phyloP scores from a whole-genome alignment of 2,888 invertebrate genomes.

The Malacosoma neustria region DNA sequence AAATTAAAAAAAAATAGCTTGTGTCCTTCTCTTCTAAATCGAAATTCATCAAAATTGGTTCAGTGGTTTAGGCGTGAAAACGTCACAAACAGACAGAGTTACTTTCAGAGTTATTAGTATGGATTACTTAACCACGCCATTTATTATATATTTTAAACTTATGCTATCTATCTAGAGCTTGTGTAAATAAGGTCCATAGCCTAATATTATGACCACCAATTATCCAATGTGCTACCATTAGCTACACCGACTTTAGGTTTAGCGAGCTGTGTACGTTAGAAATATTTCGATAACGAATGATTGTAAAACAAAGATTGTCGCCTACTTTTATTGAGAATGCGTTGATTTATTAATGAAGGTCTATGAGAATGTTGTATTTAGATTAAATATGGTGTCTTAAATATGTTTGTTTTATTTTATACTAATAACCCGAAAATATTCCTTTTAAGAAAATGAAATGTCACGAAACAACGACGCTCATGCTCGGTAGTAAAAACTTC shows the following conservation, averaged over 20 bases:
- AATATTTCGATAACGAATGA: constrained; percentile 11
- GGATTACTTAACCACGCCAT: too few relatives aligned
- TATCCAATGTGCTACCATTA: constrained; percentile 32
- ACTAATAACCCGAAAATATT: background rate
- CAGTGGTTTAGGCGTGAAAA: too few relatives aligned
- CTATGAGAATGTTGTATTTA: constrained; percentile 52
- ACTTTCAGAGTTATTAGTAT: too few relatives aligned
- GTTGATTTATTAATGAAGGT: constrained; percentile 32
- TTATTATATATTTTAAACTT: too few relatives aligned
- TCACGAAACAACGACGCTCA: too few relatives aligned
- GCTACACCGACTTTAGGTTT: constrained; percentile 29
- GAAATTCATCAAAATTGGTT: too few relatives aligned
- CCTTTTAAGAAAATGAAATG: too few relatives aligned
- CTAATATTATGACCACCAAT: constrained; percentile 32
- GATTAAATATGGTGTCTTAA: constrained; percentile 50
- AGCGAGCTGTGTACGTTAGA: constrained; percentile 18
- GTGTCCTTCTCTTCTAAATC: too few relatives aligned
- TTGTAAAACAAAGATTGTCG: constrained; percentile 20
- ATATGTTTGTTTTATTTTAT: constrained; percentile 14
- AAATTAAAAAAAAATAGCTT: too few relatives aligned
- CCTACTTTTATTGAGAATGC: constrained; percentile 31
- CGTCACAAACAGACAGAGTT: too few relatives aligned
- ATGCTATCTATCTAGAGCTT: too few relatives aligned
- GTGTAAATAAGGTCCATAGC: constrained; percentile 14
- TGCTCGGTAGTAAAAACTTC: too few relatives aligned